phyloP scores from a whole-genome alignment of 2,888 invertebrate genomes.

The Calephelis perditalis region DNA sequence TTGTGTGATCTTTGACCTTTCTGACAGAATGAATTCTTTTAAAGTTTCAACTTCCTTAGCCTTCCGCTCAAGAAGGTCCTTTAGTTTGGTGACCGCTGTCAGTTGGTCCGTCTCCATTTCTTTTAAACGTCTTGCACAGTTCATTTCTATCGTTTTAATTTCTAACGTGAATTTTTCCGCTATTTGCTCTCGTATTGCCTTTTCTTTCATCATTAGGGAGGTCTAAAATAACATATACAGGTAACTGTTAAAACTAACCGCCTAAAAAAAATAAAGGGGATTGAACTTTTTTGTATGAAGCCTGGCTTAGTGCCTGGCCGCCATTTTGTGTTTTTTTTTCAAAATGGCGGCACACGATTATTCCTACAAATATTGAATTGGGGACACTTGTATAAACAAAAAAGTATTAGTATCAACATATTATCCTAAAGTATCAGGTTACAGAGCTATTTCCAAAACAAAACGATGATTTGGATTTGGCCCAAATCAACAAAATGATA shows the following conservation, averaged over 20 bases:
- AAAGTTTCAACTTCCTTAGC: slow-evolving; percentile 72
- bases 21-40: slow-evolving; percentile 69
- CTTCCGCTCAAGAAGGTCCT: slow-evolving; percentile 69
- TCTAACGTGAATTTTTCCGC: slow-evolving; percentile 81
- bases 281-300: too few relatives aligned
- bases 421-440: too few relatives aligned
- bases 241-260: slow-evolving; percentile 21
- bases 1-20: slow-evolving; percentile 69
- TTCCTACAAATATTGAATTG: too few relatives aligned
- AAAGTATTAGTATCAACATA: too few relatives aligned
- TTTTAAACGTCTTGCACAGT: slow-evolving; percentile 66
- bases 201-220: slow-evolving; percentile 71
- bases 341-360: too few relatives aligned
- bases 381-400: too few relatives aligned
- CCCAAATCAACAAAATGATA: too few relatives aligned
- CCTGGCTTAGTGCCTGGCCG: too few relatives aligned
- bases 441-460: too few relatives aligned
- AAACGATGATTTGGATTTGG: too few relatives aligned
- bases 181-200: slow-evolving; percentile 82
- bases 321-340: too few relatives aligned
- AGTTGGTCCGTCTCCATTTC: slow-evolving; percentile 73
- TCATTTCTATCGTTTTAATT: slow-evolving; percentile 77
- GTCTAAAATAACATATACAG: slow-evolving; percentile 49
- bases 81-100: slow-evolving; percentile 60
- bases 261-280: too few relatives aligned